Conservation (phyloP, 1,140 invertebrate species). For the Drosophila mojavensis region DNA sequence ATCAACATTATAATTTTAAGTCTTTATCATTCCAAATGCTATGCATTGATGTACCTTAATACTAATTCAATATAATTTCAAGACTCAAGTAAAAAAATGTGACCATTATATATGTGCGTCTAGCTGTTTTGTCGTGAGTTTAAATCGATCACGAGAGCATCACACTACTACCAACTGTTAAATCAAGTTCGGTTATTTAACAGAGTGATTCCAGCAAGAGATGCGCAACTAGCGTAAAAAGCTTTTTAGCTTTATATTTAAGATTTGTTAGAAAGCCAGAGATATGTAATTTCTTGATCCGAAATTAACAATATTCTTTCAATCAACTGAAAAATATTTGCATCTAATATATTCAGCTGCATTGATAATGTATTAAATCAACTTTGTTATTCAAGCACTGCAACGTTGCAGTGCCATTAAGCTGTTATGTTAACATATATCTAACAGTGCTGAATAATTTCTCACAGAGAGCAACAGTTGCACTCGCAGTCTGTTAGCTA, state of each 20-base stretch:
- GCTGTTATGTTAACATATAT: slow-evolving; percentile 2
- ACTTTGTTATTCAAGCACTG: background rate
- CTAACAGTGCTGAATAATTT: background rate
- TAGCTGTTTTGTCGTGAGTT: background rate
- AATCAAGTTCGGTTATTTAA: slow-evolving; percentile 1
- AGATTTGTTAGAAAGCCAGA: background rate
- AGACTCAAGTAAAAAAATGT: background rate
- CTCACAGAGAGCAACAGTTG: background rate
- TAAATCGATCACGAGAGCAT: slow-evolving; percentile 11
- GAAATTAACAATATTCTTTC: too few species aligned
- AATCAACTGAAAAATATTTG: background rate
- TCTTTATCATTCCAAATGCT: background rate
- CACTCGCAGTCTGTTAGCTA: slow-evolving; percentile 1
- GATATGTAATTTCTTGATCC: background rate
- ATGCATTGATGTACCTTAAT: background rate
- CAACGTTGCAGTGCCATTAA: background rate
- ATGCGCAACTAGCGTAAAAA: slow-evolving; percentile 5
- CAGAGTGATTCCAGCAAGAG: slow-evolving; percentile 14
- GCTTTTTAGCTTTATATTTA: too few species aligned
- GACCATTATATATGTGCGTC: background rate
- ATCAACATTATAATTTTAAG: background rate
- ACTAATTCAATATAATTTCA: too few species aligned
- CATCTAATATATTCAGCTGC: background rate
- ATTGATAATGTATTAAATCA: background rate
- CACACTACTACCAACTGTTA: slow-evolving; percentile 6